Conservation (phyloP, 2,797 vertebrate species). For the Coreius guichenoti region DNA sequence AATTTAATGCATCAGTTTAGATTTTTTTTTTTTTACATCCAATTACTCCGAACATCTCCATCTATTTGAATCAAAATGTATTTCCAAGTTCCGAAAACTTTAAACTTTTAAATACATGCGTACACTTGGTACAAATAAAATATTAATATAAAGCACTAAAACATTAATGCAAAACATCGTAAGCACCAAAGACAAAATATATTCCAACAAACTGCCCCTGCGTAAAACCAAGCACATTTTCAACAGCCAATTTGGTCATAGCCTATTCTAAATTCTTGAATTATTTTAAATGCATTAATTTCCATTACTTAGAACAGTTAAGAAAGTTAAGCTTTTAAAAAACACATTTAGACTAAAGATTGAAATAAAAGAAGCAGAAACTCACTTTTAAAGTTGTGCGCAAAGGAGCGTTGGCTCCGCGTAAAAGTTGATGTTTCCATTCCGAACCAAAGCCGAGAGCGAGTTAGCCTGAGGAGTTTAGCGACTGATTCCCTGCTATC, state of each 20-base stretch:
- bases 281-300: not conserved
- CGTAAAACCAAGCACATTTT: slow-evolving; percentile 10
- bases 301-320: not conserved
- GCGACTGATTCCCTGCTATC: slow-evolving; percentile 82
- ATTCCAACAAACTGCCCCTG: not conserved
- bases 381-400: slow-evolving; percentile 82
- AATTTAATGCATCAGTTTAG: not conserved
- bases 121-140: slow-evolving; percentile 17
- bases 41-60: not conserved
- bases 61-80: not conserved
- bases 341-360: slow-evolving; percentile 20
- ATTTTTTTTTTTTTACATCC: too few species aligned
- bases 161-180: not conserved
- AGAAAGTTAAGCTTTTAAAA: not conserved
- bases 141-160: not conserved
- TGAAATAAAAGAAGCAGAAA: slow-evolving; percentile 48
- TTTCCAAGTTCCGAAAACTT: not conserved
- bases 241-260: not conserved
- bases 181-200: not conserved
- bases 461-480: slow-evolving; percentile 81
- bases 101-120: not conserved
- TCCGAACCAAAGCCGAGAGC: slow-evolving; percentile 85
- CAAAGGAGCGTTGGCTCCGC: slow-evolving; percentile 82
- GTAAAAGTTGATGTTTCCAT: slow-evolving; percentile 80
- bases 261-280: not conserved